Conservation (phyloP, 1,140 invertebrate genomes). For the Apis cerana region DNA sequence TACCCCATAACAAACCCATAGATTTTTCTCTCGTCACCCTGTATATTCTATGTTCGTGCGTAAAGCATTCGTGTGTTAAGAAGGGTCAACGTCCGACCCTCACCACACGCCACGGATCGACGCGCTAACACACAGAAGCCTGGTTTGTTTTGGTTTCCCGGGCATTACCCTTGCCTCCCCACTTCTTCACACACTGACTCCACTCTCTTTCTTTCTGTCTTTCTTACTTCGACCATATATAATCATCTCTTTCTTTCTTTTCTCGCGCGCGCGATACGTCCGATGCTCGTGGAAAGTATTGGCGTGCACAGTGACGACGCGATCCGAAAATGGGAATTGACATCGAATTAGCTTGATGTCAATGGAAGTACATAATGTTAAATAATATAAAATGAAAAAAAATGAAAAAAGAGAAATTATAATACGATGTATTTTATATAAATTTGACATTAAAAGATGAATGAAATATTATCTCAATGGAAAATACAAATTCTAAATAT, state of each 20-base stretch:
- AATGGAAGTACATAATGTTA: constrained; percentile 11
- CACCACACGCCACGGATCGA: constrained; percentile 76
- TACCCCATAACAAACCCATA: constrained; percentile 61
- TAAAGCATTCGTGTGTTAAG: constrained; percentile 73
- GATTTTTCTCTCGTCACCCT: constrained; percentile 66
- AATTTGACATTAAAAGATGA: neutral
- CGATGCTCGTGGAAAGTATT: constrained; percentile 46
- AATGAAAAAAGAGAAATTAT: neutral
- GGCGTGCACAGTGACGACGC: constrained; percentile 34
- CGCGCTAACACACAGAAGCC: constrained; percentile 74
- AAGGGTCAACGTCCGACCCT: constrained; percentile 81
- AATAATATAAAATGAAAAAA: neutral
- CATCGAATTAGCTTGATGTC: constrained; percentile 58
- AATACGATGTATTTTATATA: neutral
- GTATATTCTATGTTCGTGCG: constrained; percentile 65
- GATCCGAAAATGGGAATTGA: constrained; percentile 60
- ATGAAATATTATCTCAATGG: neutral
- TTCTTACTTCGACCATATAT: neutral
- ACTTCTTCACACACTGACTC: constrained; percentile 32
- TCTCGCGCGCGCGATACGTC: constrained; percentile 23
- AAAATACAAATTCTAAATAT: neutral
- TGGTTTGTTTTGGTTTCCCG: constrained; percentile 81
- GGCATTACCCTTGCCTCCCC: constrained; percentile 76
- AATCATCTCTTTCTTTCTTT: constrained; percentile 35
- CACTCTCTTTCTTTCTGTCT: constrained; percentile 53